phyloP scores from a whole-genome alignment of 1,140 invertebrate species.

The Sipha flava region DNA sequence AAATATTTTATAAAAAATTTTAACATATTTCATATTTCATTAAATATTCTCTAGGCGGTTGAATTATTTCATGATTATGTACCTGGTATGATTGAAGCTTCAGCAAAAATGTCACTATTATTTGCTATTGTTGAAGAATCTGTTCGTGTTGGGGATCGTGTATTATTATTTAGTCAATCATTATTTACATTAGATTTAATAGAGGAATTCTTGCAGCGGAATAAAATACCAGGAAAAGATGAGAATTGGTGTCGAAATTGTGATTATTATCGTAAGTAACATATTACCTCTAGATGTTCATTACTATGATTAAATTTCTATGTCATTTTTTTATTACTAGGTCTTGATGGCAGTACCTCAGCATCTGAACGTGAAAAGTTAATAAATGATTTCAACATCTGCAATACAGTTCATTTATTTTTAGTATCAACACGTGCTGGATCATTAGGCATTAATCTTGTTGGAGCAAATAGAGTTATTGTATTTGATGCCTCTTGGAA shows the following conservation, averaged over 20 bases:
- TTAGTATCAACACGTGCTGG: conserved; percentile 95
- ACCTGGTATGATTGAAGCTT: conserved; percentile 82
- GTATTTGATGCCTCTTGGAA: conserved; percentile 99
- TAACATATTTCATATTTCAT: not conserved
- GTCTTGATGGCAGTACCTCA: conserved; percentile 89
- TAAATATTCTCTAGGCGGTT: conserved; percentile 54
- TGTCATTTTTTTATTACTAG: conserved; percentile 44
- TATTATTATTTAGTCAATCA: conserved; percentile 95
- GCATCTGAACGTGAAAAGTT: conserved; percentile 89
- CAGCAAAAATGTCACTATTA: conserved; percentile 90
- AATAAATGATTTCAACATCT: conserved; percentile 94
- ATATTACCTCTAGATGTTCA: not conserved
- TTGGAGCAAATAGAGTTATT: conserved; percentile 92
- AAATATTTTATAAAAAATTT: not conserved
- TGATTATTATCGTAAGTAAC: conserved; percentile 80
- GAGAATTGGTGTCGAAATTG: conserved; percentile 75
- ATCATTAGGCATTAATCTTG: conserved; percentile 93
- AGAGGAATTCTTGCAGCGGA: conserved; percentile 83
- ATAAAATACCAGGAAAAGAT: conserved; percentile 60
- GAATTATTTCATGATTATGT: conserved; percentile 79
- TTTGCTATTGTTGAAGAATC: conserved; percentile 89
- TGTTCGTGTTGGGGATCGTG: conserved; percentile 74
- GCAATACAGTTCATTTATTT: conserved; percentile 81
- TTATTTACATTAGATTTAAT: conserved; percentile 94
- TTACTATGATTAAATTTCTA: not conserved